Evolutionary conservation across 2,888 invertebrate species (phyloP), one percentile per base, ranked within the genome.

Genomic region (Ecliptopera silaceata): DNA sequence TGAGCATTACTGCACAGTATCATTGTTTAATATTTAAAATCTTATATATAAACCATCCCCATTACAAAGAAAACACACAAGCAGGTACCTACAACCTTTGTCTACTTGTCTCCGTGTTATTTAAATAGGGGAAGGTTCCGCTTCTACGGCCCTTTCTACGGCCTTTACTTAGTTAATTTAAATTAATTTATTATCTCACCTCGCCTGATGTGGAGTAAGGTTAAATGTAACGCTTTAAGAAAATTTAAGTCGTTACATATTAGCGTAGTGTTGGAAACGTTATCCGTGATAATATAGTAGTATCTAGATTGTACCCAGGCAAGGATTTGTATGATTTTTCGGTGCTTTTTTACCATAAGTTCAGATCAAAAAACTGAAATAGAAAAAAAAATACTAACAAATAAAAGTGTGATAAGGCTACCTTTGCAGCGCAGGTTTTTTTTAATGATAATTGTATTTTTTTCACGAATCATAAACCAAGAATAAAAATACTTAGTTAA

Each of bases 131-230:
- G 77, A 77, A 75, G 77, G 78, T 81, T 83, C 84, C 86, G 83
- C 71, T 77, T 72, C 79, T 82, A 81, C 59, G 78, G 74, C 79
- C 76, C 79, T 84, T 84, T 83, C 84, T 84, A 84, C 80, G 81
- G 81, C 83, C 82, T 84, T 86, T 76, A 77, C 80, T 82, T 76
- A 79, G 81, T 82, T 87, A 86, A 86, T 87, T 86, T 83, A 84
- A 85, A 88, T 88, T 86, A 86, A 88, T 88, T 88, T 83, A 85
- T 86, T 81, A 80, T 75, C 79, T 26, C 15, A 48, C 57, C 52
- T 45, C 76, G 79, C 79, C 80, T 80, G 77, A 70, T 75, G 75
- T 68, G 66, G 70, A 65, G 69, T 68, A 73, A 74, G 76, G 71
- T 78, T 77, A 75, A 77, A 77, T 80, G 77, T 79, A 70, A 69